Conservation (phyloP, 1,140 invertebrate genomes). For the Meloidogyne floridensis region DNA sequence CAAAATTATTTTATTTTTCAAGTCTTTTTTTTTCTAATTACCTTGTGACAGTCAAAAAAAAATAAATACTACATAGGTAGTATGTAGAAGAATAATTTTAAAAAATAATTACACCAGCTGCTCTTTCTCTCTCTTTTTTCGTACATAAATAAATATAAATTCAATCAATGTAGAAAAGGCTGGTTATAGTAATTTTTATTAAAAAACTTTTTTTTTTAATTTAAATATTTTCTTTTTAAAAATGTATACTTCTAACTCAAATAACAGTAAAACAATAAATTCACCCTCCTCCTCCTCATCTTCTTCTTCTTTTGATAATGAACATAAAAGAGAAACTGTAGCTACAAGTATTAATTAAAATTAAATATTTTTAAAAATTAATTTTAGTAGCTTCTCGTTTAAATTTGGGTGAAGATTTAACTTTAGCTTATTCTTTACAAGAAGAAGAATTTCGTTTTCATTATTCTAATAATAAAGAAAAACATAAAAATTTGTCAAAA, state of each 20-base stretch:
- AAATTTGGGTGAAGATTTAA: constrained; percentile 17
- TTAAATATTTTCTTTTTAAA: not conserved
- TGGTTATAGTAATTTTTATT: not conserved
- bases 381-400: constrained; percentile 20
- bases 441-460: constrained; percentile 27
- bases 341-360: constrained; percentile 18
- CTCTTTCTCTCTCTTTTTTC: no score
- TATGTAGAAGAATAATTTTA: no score
- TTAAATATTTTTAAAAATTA: not conserved
- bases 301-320: not conserved
- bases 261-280: not conserved
- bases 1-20: no score
- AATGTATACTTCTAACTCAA: not conserved
- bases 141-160: no score
- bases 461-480: constrained; percentile 16
- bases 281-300: not conserved
- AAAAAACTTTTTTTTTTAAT: not conserved
- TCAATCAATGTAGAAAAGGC: not conserved
- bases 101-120: no score
- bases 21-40: no score
- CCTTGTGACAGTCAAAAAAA: no score
- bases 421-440: constrained; percentile 11
- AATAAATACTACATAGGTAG: no score
- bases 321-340: constrained; percentile 11
- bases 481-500: constrained; percentile 2